Evolutionary conservation across 2,113 vertebrate genomes (phyloP).

Genomic region (Erythrolamprus reginae): DNA sequence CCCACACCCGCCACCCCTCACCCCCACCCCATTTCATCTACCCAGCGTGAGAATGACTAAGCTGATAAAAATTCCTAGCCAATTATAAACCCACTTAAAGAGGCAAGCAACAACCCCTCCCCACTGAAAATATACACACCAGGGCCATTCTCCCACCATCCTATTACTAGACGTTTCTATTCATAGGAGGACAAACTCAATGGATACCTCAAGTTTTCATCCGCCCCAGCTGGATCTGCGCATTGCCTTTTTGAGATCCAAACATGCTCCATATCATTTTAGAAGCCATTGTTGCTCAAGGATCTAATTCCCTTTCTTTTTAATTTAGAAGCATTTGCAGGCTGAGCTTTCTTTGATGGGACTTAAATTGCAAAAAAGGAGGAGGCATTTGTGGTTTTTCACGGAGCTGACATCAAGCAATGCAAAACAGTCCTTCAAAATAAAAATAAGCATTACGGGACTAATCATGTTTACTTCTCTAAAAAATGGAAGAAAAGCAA

Average conservation of each 20-base stretch:
- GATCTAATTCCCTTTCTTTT: slow-evolving; percentile 11
- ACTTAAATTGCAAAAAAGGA: neutral
- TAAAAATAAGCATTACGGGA: neutral
- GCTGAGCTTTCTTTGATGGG: neutral
- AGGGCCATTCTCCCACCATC: slow-evolving; percentile 43
- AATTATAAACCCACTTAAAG: slow-evolving; percentile 73
- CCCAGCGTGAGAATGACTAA: slow-evolving; percentile 70
- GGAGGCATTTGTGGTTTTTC: neutral
- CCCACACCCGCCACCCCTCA: slow-evolving; percentile 4
- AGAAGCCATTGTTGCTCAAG: slow-evolving; percentile 48
- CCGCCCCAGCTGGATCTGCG: slow-evolving; percentile 6
- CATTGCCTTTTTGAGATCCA: slow-evolving; percentile 16
- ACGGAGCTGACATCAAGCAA: fast-evolving
- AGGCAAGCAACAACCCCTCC: slow-evolving; percentile 53
- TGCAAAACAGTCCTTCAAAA: neutral
- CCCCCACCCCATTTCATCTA: slow-evolving; percentile 57
- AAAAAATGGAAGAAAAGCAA: neutral
- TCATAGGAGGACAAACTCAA: slow-evolving; percentile 31
- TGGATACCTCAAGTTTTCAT: slow-evolving; percentile 36
- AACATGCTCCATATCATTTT: slow-evolving; percentile 39
- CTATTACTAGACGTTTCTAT: slow-evolving; percentile 61
- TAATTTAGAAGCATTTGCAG: neutral
- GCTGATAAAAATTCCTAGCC: slow-evolving; percentile 70
- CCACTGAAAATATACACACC: neutral
- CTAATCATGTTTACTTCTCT: neutral